These are phyloP conservation scores for Meda fulgida DNA, from an alignment of 2,797 vertebrate species.

Conservation along the genomic window DNA sequence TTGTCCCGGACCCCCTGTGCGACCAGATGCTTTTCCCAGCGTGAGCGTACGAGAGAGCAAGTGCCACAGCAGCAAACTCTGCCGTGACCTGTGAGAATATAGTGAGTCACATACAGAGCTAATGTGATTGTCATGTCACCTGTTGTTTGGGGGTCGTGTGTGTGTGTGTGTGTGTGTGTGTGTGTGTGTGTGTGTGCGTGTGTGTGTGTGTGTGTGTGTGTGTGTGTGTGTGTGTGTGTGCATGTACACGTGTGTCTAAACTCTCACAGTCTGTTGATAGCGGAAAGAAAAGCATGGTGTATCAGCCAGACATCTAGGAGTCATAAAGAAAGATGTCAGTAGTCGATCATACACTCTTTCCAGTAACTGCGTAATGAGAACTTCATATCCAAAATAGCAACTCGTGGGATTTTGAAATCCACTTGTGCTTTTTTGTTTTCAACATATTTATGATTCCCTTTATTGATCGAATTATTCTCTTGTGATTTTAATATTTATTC, in stretches of 20 bases:
- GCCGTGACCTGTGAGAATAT: neutral
- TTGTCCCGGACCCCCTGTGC: constrained; percentile 5
- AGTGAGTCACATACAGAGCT: neutral
- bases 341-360: neutral
- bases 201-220: too few relatives aligned
- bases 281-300: neutral
- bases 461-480: neutral
- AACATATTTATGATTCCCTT: neutral
- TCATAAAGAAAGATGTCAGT: neutral
- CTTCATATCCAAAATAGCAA: neutral
- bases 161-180: neutral
- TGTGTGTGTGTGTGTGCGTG: too few relatives aligned
- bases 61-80: constrained; percentile 9
- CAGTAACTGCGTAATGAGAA: neutral
- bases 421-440: neutral
- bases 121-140: neutral
- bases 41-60: neutral
- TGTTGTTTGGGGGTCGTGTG: constrained; percentile 21
- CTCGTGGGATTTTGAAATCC: neutral
- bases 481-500: neutral
- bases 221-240: too few relatives aligned
- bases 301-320: constrained; percentile 29
- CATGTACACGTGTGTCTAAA: neutral
- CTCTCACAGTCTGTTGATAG: neutral
- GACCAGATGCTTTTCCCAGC: constrained; percentile 24